Evolutionary conservation across 2,888 invertebrate genomes (phyloP).

Genomic region (Emmelina monodactyla): DNA sequence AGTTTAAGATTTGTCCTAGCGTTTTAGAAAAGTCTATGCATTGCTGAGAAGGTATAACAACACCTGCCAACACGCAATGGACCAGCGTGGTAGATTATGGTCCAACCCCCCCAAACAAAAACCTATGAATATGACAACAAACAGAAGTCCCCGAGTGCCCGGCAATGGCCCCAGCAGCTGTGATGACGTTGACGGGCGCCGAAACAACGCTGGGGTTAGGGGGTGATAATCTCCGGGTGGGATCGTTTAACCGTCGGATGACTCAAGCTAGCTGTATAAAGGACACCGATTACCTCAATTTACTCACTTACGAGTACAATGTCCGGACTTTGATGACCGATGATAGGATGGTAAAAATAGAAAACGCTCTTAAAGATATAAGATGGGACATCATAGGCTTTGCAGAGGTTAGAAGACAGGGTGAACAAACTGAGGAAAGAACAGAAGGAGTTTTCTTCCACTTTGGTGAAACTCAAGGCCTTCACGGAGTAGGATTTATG

Average conservation of each 20-base stretch:
- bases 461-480: not conserved
- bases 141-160: not conserved
- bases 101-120: too few species aligned
- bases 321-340: not conserved
- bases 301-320: conserved; percentile 1
- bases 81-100: too few species aligned
- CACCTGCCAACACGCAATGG: too few species aligned
- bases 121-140: not conserved
- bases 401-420: not conserved
- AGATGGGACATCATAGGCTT: conserved; percentile 1
- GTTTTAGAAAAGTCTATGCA: too few species aligned
- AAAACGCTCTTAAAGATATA: not conserved
- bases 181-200: too few species aligned
- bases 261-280: not conserved
- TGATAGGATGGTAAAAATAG: not conserved
- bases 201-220: too few species aligned
- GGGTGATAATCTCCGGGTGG: too few species aligned
- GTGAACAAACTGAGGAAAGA: not conserved
- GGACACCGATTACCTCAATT: not conserved
- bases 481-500: conserved; percentile 2
- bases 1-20: too few species aligned
- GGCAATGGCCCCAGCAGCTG: too few species aligned
- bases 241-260: not conserved
- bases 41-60: too few species aligned
- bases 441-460: not conserved